Evolutionary conservation across 2,797 vertebrate species (phyloP), one percentile per base, ranked within the genome.

Genomic region (Okamejei kenojei): DNA sequence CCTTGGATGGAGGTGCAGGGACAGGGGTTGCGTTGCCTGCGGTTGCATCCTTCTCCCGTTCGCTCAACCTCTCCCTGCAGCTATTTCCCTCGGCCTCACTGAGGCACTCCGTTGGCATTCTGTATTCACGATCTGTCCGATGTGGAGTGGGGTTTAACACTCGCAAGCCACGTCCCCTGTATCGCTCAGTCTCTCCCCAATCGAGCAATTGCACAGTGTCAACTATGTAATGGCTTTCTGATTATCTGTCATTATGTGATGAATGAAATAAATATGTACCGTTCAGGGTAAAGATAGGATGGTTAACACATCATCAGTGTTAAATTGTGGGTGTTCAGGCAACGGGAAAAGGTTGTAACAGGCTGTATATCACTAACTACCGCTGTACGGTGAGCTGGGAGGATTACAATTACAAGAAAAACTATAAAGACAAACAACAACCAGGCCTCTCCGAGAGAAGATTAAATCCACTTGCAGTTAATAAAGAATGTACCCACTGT

Each of bases 161-260:
- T 63, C 80, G 81, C 93, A 63, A 63, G 93, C 63, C 95, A 96
- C 95, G 95, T 96, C 95, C 96, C 96, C 96, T 96, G 97, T 97
- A 96, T 97, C 97, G 97, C 98, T 98, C 98, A 99, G 98, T 99
- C 98, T 98, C 94, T 95, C 96, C 95, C 96, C 97, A 97, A 97
- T 97, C 97, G 95, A 97, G 96, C 96, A 96, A 96, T 95, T 97
- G 97, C 97, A 97, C 97, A 96, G 96, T 97, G 96, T 96, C 97
- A 97, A 97, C 97, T 97, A 97, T 96, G 97, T 98, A 99, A 98
- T 98, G 98, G 98, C 98, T 97, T 98, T 98, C 97, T 98, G 98
- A 98, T 99, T 98, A 98, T 98, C 97, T 98, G 97, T 97, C 96
- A 97, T 97, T 97, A 98, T 98, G 98, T 98, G 98, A 98, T 98